A percentile compares a stretch with the other conserved stretches of the same genome.
These are phyloP conservation scores for Neosalanx taihuensis DNA, from an alignment of 2,797 vertebrate genomes.

Conservation along the genomic window DNA sequence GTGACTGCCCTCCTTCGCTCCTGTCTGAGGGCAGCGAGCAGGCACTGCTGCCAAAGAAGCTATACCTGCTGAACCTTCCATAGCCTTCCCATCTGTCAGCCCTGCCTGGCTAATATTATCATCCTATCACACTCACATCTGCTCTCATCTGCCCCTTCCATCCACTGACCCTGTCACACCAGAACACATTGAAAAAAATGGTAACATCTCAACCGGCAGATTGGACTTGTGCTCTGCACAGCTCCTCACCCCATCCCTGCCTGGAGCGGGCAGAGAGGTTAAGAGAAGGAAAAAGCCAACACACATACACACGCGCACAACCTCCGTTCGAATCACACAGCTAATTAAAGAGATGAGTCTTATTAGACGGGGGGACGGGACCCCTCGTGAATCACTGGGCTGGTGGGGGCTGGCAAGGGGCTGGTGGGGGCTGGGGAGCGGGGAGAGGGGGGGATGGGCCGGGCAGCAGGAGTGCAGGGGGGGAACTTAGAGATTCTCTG, in stretches of 20 bases:
- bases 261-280: conserved; percentile 19
- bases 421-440: conserved; percentile 60
- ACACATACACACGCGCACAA: conserved; percentile 25
- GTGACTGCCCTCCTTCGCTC: conserved; percentile 10
- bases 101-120: conserved; percentile 63
- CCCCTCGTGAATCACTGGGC: conserved; percentile 65
- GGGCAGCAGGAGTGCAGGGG: conserved; percentile 44
- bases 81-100: conserved; percentile 58
- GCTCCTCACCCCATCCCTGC: conserved; percentile 34
- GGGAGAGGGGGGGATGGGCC: conserved; percentile 59
- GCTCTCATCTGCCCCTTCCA: conserved; percentile 45
- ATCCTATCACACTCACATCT: conserved; percentile 59
- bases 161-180: conserved; percentile 57
- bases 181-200: conserved; percentile 71
- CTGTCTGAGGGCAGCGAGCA: conserved; percentile 40
- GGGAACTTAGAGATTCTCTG: conserved; percentile 51
- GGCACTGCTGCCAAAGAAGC: conserved; percentile 43
- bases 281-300: conserved; percentile 27
- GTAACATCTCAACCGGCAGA: conserved; percentile 59
- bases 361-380: conserved; percentile 68
- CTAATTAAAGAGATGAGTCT: conserved; percentile 77
- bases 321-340: conserved; percentile 50
- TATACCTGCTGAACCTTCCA: conserved; percentile 61
- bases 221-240: conserved; percentile 61
- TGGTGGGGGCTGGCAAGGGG: conserved; percentile 62